Percentiles rank a stretch among this genome's conserved stretches.
These are phyloP conservation scores for Drepanosiphum platanoidis DNA, from an alignment of 2,888 invertebrate species.

Conservation along the genomic window DNA sequence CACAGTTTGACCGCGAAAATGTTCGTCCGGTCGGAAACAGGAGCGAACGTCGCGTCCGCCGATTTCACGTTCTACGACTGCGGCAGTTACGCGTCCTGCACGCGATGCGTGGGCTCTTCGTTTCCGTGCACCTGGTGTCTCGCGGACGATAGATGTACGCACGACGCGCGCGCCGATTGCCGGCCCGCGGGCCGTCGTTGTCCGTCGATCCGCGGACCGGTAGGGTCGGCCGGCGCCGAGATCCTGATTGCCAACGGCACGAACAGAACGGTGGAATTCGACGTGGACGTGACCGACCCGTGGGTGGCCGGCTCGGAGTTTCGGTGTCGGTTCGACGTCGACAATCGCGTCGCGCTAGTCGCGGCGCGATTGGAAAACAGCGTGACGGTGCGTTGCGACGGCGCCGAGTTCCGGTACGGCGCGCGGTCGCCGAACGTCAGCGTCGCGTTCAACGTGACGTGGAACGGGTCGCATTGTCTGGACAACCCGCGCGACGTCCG, in stretches of 20 bases:
- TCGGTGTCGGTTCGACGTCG: slow-evolving; percentile 95
- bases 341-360: slow-evolving; percentile 88
- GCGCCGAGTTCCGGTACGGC: slow-evolving; percentile 91
- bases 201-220: slow-evolving; percentile 91
- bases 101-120: slow-evolving; percentile 92
- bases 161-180: slow-evolving; percentile 93
- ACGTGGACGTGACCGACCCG: slow-evolving; percentile 94
- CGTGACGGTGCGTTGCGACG: slow-evolving; percentile 93
- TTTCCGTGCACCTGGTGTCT: slow-evolving; percentile 99
- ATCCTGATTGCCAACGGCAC: slow-evolving; percentile 93
- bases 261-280: slow-evolving; percentile 88
- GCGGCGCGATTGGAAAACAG: too few species aligned
- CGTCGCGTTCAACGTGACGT: slow-evolving; percentile 94
- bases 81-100: slow-evolving; percentile 95
- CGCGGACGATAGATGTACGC: slow-evolving; percentile 93
- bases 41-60: slow-evolving; percentile 94
- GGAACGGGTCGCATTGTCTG: slow-evolving; percentile 93
- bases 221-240: slow-evolving; percentile 84
- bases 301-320: slow-evolving; percentile 93
- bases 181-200: slow-evolving; percentile 91
- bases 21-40: slow-evolving; percentile 89
- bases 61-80: slow-evolving; percentile 99
- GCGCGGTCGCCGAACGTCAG: slow-evolving; percentile 90
- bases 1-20: slow-evolving; percentile 95
- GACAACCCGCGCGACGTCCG: slow-evolving; percentile 97